Percentiles rank a stretch among this genome's conserved stretches.
phyloP scores from a whole-genome alignment of 2,888 invertebrate species.

The Trachelus iudaicus region DNA sequence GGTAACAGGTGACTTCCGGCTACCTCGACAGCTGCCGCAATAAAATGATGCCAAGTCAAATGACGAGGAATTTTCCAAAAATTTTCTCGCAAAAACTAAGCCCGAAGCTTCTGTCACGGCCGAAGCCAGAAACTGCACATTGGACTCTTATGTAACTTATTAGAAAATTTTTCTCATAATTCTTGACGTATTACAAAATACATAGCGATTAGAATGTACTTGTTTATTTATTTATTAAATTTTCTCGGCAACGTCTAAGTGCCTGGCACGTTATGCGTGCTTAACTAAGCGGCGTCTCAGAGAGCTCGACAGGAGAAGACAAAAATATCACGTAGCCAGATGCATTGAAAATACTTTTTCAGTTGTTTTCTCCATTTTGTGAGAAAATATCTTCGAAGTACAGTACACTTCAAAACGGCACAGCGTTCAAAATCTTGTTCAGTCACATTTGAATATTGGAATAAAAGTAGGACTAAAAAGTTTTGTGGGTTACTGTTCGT shows the following conservation, averaged over 20 bases:
- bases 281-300: neutral
- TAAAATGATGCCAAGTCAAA: neutral
- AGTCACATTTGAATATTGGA: neutral
- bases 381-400: neutral
- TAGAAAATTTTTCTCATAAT: neutral
- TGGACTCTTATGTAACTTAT: neutral
- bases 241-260: neutral
- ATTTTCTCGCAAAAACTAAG: neutral
- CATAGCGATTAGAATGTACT: neutral
- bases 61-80: neutral
- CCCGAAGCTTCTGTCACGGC: neutral
- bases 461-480: neutral
- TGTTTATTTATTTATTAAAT: neutral
- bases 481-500: neutral
- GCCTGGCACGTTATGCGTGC: neutral
- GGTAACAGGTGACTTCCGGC: neutral
- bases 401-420: neutral
- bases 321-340: neutral
- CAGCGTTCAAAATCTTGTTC: neutral
- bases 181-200: neutral
- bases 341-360: neutral
- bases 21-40: neutral
- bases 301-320: neutral
- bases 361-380: neutral
- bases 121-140: neutral